A percentile compares a stretch with the other conserved stretches of the same genome.
phyloP scores from a whole-genome alignment of 2,113 vertebrate species.

The Vireo altiloquus region DNA sequence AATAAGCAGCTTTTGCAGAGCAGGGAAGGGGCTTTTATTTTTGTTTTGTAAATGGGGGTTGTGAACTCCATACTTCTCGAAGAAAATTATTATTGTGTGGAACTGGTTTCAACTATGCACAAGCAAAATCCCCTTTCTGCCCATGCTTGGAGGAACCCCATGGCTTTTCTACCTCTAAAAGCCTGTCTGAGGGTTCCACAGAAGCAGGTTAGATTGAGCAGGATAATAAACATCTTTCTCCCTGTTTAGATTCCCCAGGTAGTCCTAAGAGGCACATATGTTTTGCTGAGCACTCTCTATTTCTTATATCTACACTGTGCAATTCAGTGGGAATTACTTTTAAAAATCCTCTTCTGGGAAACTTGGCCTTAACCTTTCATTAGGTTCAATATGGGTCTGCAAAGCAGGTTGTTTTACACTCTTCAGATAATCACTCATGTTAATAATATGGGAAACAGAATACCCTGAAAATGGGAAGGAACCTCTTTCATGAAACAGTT shows the following conservation, averaged over 20 bases:
- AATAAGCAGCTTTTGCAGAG: constrained; percentile 35
- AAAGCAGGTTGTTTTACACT: background rate
- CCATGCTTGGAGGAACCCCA: background rate
- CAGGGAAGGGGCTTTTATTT: background rate
- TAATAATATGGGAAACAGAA: background rate
- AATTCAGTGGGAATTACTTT: background rate
- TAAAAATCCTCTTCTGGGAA: background rate
- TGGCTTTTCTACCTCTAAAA: background rate
- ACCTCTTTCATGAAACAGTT: background rate
- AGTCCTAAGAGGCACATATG: background rate
- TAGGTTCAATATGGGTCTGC: background rate
- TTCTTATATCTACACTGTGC: background rate
- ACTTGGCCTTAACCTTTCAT: background rate
- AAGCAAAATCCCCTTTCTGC: background rate
- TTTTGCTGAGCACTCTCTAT: background rate
- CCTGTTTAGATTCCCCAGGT: background rate
- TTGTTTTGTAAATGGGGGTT: background rate
- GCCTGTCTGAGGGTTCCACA: background rate
- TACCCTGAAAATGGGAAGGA: background rate
- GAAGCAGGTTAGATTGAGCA: background rate
- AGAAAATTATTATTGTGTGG: background rate
- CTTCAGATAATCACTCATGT: background rate
- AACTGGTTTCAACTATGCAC: background rate
- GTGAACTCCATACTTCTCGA: background rate
- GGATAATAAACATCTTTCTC: background rate